Base-by-base conservation (phyloP, 92 coral and sea anemone species). In the Palythoa grandiflora region DNA sequence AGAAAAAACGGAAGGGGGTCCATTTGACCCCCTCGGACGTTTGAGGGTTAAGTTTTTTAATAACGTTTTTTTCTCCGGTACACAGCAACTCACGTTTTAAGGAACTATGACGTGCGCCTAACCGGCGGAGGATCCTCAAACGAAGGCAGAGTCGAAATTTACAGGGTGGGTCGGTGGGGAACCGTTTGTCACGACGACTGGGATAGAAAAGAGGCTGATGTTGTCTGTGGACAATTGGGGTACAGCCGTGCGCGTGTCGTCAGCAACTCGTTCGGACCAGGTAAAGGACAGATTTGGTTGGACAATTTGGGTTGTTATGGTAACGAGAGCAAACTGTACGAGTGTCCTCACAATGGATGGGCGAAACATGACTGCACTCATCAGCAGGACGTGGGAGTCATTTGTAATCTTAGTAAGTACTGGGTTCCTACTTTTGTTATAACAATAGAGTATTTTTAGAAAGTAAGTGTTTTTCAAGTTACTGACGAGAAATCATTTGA, bases 91-190 rank as follows among this genome's bases (percentile, higher is more conserved):
- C 98, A 95, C 52, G 80, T 95, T 15, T 91, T 90, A 85, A 91
- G 86, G 71, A 95, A 93, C 84, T 95, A 93, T 44, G 98, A 93
- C 66, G 92, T 93, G 9, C 98, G 98, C 16, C 88, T 95, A 28
- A 92, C 73, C 47, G 91, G 51, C 71, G 94, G 98, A 40, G 85
- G 75, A 5, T 81, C 63, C 21, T 81, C 86, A 19, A 66, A 81
- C 60, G 40, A 89, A 59, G 98, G 98, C 2, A 93, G 98, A 55
- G 94, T 95, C 12, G 98, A 95, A 79, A 88, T 95, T 63, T 95
- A 77, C 88, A 94, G 98, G 68, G 98, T 93, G 70, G 98, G 98
- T 50, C 57, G 84, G 74, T 95, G 98, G 98, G 98, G 98, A 37
- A 93, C 98, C 13, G 91, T 95, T 44, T 95, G 98, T 66, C 76